Conservation (phyloP, 2,113 vertebrate species). For the Rhea pennata region DNA sequence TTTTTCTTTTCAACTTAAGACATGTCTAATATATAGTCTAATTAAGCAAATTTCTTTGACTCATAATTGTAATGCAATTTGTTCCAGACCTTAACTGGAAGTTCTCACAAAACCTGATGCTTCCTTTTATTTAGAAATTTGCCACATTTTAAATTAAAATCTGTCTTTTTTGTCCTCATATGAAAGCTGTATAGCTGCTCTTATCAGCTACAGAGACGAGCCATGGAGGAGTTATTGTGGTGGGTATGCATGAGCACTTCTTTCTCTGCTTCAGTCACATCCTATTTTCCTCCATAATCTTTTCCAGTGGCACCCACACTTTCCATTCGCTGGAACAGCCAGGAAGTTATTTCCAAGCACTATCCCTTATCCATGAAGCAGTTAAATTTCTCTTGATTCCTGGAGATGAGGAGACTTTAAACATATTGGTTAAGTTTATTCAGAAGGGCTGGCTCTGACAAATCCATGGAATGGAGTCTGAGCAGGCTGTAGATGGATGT, state of each 20-base stretch:
- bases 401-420: background rate
- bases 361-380: background rate
- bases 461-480: background rate
- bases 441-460: background rate
- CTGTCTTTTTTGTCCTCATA: background rate
- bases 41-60: background rate
- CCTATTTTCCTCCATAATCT: background rate
- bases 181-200: background rate
- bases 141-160: background rate
- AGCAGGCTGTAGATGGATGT: slow-evolving; percentile 1
- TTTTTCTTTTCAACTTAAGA: background rate
- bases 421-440: slow-evolving; percentile 22
- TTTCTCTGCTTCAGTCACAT: background rate
- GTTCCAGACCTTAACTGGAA: background rate
- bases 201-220: background rate
- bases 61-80: background rate
- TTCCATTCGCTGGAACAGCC: background rate
- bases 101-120: background rate
- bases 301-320: background rate
- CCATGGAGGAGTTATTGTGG: background rate
- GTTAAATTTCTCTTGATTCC: slow-evolving; percentile 17
- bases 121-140: background rate
- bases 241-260: background rate
- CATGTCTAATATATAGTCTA: background rate
- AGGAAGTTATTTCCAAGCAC: slow-evolving; percentile 7